Evolutionary conservation across 35 echinoderm and acorn worm genomes (phyloP).

Genomic region (Ptychodera flava): DNA sequence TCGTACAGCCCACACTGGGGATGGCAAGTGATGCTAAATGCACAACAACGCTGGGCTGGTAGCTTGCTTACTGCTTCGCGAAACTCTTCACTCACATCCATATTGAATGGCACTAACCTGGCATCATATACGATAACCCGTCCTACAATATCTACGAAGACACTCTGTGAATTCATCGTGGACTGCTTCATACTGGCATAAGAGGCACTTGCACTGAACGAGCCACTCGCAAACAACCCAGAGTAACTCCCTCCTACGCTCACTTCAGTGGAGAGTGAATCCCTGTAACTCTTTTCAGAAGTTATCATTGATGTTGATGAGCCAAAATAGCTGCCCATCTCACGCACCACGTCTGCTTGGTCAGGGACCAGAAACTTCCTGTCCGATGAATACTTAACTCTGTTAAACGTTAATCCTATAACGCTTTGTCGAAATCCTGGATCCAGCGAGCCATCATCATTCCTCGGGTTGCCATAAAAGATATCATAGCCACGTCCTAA

Average conservation of each 20-base stretch:
- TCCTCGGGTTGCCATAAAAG: not conserved
- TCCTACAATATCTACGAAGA: not conserved
- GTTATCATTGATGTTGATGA: not conserved
- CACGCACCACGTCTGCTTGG: not conserved
- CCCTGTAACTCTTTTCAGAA: not conserved
- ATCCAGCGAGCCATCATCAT: not conserved
- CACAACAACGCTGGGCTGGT: not conserved
- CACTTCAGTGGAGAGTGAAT: not conserved
- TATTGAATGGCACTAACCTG: not conserved
- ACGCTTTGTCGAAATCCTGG: not conserved
- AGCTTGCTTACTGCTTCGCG: not conserved
- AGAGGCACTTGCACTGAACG: not conserved
- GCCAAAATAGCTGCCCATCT: not conserved
- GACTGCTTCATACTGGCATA: not conserved
- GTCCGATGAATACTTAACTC: not conserved
- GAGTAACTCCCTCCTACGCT: not conserved
- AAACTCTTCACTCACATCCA: not conserved
- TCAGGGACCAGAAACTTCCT: not conserved
- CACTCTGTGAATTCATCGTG: not conserved
- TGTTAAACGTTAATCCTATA: not conserved
- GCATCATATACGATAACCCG: not conserved
- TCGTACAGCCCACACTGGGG: not conserved
- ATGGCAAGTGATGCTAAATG: not conserved
- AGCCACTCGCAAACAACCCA: not conserved
- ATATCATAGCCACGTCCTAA: not conserved